A percentile compares a stretch with the other conserved stretches of the same genome.
These are phyloP conservation scores for Augochlorella aurata DNA, from an alignment of 2,888 invertebrate genomes.

Conservation along the genomic window DNA sequence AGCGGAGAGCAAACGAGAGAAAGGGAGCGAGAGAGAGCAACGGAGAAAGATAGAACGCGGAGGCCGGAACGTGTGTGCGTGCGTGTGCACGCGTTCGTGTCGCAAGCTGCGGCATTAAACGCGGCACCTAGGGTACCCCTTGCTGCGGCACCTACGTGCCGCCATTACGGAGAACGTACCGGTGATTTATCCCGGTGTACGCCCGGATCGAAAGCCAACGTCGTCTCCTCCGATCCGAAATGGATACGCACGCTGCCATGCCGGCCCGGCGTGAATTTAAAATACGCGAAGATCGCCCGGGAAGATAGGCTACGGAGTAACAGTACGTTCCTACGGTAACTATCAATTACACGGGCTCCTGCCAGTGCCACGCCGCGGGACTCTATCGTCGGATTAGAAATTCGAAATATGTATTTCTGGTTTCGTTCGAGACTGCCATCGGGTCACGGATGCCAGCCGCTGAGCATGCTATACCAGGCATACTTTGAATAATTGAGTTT, in stretches of 20 bases:
- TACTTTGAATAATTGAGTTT: slow-evolving; percentile 12
- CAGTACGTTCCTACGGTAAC: slow-evolving; percentile 63
- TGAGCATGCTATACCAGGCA: background rate
- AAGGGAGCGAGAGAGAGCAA: background rate
- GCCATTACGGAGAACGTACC: slow-evolving; percentile 64
- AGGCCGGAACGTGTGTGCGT: background rate
- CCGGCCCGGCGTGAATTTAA: slow-evolving; percentile 60
- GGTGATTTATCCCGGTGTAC: slow-evolving; percentile 67
- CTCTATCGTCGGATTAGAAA: slow-evolving; percentile 31
- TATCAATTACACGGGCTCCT: slow-evolving; percentile 61
- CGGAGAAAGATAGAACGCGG: background rate
- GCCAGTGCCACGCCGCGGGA: slow-evolving; percentile 27
- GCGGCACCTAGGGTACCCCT: slow-evolving; percentile 46
- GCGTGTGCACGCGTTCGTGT: background rate
- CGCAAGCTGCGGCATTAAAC: slow-evolving; percentile 38
- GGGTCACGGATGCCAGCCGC: background rate
- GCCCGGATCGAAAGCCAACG: slow-evolving; percentile 57
- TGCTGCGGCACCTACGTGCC: slow-evolving; percentile 55
- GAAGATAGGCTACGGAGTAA: slow-evolving; percentile 59
- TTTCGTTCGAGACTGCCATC: background rate
- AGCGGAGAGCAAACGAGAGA: slow-evolving; percentile 20
- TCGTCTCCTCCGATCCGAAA: slow-evolving; percentile 60
- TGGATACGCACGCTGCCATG: slow-evolving; percentile 38
- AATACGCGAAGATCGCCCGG: slow-evolving; percentile 63
- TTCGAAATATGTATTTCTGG: slow-evolving; percentile 49